A percentile compares a stretch with the other conserved stretches of the same genome.
phyloP scores from a whole-genome alignment of 2,113 vertebrate species.

The Rana temporaria region DNA sequence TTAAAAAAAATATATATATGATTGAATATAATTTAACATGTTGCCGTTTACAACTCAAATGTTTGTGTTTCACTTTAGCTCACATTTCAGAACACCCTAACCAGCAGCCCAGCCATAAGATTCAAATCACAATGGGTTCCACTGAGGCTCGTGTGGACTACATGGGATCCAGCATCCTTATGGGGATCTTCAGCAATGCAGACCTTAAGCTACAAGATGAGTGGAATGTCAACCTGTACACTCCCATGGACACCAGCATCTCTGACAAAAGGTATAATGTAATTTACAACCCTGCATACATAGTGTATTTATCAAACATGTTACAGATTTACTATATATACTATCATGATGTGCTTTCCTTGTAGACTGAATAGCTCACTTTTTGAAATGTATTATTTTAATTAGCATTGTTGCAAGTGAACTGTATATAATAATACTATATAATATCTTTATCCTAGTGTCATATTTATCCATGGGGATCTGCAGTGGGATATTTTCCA shows the following conservation, averaged over 20 bases:
- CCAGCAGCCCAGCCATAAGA: conserved; percentile 96
- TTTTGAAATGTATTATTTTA: too few species aligned
- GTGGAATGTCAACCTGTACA: conserved; percentile 96
- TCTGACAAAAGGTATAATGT: conserved; percentile 91
- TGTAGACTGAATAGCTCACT: too few species aligned
- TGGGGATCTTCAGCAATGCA: conserved; percentile 98
- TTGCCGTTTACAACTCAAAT: neutral
- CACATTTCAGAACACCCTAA: conserved; percentile 98
- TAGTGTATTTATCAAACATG: neutral
- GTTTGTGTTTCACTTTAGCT: conserved; percentile 68
- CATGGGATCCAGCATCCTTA: conserved; percentile 98
- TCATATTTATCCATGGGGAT: conserved; percentile 97
- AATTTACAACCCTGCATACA: neutral
- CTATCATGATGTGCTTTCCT: too few species aligned
- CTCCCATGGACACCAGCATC: conserved; percentile 82
- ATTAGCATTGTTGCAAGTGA: too few species aligned
- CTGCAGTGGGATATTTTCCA: conserved; percentile 99
- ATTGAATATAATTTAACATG: conserved; percentile 25
- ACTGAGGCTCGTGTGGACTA: conserved; percentile 98
- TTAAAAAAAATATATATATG: too few species aligned
- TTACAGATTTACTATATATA: too few species aligned
- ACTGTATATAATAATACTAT: neutral
- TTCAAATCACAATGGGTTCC: conserved; percentile 98
- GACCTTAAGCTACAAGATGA: conserved; percentile 96
- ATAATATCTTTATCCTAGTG: conserved; percentile 71